These are phyloP conservation scores for Microvelia longipes DNA, from an alignment of 1,140 invertebrate species.

Conservation along the genomic window DNA sequence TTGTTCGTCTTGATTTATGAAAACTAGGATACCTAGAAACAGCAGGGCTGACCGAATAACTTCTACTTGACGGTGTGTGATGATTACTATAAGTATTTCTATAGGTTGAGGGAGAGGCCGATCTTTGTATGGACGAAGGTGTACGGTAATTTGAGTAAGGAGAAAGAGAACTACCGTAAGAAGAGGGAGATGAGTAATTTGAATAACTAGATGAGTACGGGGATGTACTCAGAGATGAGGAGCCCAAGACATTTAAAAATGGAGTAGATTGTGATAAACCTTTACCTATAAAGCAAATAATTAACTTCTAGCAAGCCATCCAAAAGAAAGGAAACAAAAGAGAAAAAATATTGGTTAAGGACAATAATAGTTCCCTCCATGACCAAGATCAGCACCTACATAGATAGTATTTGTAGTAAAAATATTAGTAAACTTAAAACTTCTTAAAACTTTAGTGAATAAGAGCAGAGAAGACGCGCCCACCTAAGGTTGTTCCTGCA, in stretches of 20 bases:
- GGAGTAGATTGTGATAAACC: slow-evolving; percentile 1
- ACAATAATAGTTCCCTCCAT: too few relatives aligned
- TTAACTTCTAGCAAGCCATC: too few relatives aligned
- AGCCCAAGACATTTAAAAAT: not conserved
- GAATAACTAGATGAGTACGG: slow-evolving; percentile 4
- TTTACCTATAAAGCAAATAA: too few relatives aligned
- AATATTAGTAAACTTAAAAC: too few relatives aligned
- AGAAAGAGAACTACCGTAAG: not conserved
- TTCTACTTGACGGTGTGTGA: slow-evolving; percentile 1
- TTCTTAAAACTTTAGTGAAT: too few relatives aligned
- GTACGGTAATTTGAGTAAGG: not conserved
- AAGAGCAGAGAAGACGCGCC: too few relatives aligned
- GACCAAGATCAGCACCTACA: too few relatives aligned
- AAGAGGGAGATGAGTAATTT: too few relatives aligned
- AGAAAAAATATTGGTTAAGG: too few relatives aligned
- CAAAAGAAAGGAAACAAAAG: too few relatives aligned
- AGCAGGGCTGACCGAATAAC: not conserved
- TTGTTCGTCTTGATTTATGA: slow-evolving; percentile 17
- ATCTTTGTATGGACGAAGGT: not conserved
- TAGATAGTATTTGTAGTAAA: too few relatives aligned
- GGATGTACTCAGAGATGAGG: not conserved
- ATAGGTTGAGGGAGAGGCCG: slow-evolving; percentile 7
- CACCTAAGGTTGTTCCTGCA: too few relatives aligned
- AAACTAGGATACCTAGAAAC: slow-evolving; percentile 14
- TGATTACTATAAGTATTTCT: slow-evolving; percentile 10